Evolutionary conservation across 1,140 invertebrate genomes (phyloP), one percentile per base, ranked within the genome.

Genomic region (Drosophila varians): DNA sequence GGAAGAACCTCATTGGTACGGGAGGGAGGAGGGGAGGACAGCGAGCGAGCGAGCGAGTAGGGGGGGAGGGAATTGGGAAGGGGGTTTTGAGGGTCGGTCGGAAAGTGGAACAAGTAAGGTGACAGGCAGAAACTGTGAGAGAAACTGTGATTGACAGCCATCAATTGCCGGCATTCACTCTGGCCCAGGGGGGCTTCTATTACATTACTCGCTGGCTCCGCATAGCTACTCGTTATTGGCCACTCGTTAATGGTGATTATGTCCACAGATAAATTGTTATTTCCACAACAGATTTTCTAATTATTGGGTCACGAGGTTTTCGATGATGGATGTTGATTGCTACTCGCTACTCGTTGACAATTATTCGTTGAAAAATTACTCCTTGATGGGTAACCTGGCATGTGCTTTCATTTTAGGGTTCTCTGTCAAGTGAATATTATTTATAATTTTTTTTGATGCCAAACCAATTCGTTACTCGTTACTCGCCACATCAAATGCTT

Each of bases 71-170:
- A n/a, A n/a, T n/a, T n/a, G n/a, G n/a, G n/a, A n/a, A n/a, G n/a
- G n/a, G n/a, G n/a, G n/a, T n/a, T n/a, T n/a, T n/a, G n/a, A n/a
- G n/a, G n/a, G n/a, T n/a, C n/a, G 8, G 34, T 76, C 46, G 40
- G 62, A 66, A 68, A 62, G 48, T 26, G 48, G 40, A 28, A 56
- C 38, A 58, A 55, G 70, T 43, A 21, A 36, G 49, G 47, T 61
- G 62, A 52, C 64, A 55, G 64, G 72, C 38, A 60, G 42, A 42
- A 43, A 36, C 64, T 34, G n/a, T n/a, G n/a, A n/a, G n/a, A n/a
- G n/a, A 45, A 18, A 36, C 47, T 31, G 47, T 68, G 60, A 66
- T 66, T 65, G 62, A 65, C 61, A 66, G 53, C 47, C 62, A 26
- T 69, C 62, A 40, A 36, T 72, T 60, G 57, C 55, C 14, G 60